Percentiles rank a stretch among this genome's conserved stretches.
These are phyloP conservation scores for Chaetodon auriga DNA, from an alignment of 2,113 vertebrate genomes.

Conservation along the genomic window DNA sequence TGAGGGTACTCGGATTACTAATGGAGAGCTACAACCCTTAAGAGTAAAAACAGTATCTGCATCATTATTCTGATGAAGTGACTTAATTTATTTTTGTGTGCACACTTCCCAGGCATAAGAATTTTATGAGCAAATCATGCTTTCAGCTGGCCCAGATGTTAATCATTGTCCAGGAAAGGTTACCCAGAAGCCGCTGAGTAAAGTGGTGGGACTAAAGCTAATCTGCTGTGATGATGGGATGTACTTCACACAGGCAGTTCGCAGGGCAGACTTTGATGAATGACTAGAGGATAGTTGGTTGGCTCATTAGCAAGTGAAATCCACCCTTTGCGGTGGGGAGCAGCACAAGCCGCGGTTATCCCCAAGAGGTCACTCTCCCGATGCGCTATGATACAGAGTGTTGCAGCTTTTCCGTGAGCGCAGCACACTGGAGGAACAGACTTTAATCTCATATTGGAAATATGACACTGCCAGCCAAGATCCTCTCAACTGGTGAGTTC, in stretches of 20 bases:
- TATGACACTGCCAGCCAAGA: constrained; percentile 53
- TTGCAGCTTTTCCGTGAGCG: constrained; percentile 25
- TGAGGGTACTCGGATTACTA: constrained; percentile 53
- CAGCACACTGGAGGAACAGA: constrained; percentile 38
- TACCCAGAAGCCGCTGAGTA: constrained; percentile 25
- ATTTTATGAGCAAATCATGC: not conserved
- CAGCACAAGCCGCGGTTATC: constrained; percentile 36
- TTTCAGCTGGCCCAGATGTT: constrained; percentile 15
- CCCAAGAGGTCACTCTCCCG: constrained; percentile 46
- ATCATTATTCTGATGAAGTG: constrained; percentile 27
- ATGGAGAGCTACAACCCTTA: constrained; percentile 10
- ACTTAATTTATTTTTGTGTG: not conserved
- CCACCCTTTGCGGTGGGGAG: constrained; percentile 55
- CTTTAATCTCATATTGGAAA: constrained; percentile 67
- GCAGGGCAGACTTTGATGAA: constrained; percentile 57
- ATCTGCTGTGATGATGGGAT: constrained; percentile 62
- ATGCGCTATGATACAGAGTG: constrained; percentile 8
- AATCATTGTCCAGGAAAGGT: constrained; percentile 40
- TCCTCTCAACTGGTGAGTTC: constrained; percentile 62
- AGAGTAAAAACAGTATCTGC: constrained; percentile 24
- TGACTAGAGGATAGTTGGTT: constrained; percentile 58
- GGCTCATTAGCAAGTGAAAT: constrained; percentile 79
- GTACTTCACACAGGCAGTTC: constrained; percentile 47
- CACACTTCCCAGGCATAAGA: not conserved
- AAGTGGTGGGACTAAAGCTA: constrained; percentile 51